Base-by-base conservation (phyloP, 1,140 invertebrate genomes). In the Drosophila gunungcola region DNA sequence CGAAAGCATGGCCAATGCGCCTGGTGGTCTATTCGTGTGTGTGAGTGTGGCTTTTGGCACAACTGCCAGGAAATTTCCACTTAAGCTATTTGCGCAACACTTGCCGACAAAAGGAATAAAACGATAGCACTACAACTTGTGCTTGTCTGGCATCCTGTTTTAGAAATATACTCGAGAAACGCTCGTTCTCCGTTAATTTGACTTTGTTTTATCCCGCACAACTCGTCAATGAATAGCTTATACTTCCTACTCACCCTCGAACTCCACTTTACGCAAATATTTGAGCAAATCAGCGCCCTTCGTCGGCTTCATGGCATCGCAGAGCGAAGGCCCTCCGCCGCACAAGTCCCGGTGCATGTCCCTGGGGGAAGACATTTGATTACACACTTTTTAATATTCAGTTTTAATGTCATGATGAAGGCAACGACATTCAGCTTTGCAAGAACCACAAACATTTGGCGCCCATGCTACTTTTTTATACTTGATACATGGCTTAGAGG, bases 271-370 rank as follows among this genome's bases (percentile, higher is more conserved):
- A 36, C 96, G 94, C 29, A 98, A 93, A 91, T 97, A 98, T 60
- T 95, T 94, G 38, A 98, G 94, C 11, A 99, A 94, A 58, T 96
- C 94, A 1, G 95, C 95, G 1, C 98, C 98, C 90, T 97, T 97
- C 1, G 96, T 96, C 0, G 97, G 97, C 79, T 96, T 95, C 97
- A 98, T 98, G 29, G 95, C 94, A 4, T 95, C 94, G 92, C 98
- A 99, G 1, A 98, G 93, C 10, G 97, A 97, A 1, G 94, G 93
- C 38, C 93, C 92, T 2, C 95, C 95, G 4, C 94, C 94, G 89
- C 98, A 99, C 12, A 97, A 86, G 41, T 96, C 95, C 7, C 78
- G 84, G 84, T 98, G 97, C 96, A 98, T 98, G 75, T 97, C 95
- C 77, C 96, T 97, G 91, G 27, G 38, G 43, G 41, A 29, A 46